Conservation (phyloP, 2,888 invertebrate species). For the Hetaerina titia region DNA sequence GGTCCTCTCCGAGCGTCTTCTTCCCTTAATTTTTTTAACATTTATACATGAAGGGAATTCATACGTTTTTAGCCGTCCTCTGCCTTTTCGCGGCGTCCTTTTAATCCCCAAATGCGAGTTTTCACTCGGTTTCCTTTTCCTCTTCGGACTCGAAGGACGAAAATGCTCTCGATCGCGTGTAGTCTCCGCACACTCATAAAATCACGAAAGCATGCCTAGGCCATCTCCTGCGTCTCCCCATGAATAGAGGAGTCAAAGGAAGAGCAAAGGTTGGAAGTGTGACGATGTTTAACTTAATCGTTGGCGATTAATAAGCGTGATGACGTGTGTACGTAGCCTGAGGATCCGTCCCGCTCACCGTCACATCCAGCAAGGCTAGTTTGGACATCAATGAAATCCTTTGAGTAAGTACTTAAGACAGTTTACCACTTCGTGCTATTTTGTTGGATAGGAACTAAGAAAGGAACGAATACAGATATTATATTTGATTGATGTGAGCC, state of each 20-base stretch:
- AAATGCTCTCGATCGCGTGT: not conserved
- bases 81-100: constrained; percentile 13
- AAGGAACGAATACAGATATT: too few species aligned
- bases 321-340: not conserved
- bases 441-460: too few species aligned
- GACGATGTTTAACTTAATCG: not conserved
- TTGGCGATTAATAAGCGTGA: not conserved
- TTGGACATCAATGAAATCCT: too few species aligned
- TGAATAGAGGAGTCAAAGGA: not conserved
- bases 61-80: not conserved
- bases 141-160: not conserved
- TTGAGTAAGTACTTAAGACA: too few species aligned
- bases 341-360: too few species aligned
- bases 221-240: not conserved
- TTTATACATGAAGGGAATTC: not conserved
- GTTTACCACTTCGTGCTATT: too few species aligned
- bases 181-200: not conserved
- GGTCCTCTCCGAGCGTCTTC: not conserved
- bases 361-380: too few species aligned
- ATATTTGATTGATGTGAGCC: too few species aligned
- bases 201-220: not conserved
- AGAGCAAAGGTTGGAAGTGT: not conserved
- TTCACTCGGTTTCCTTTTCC: not conserved
- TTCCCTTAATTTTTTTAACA: not conserved
- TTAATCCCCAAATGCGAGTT: not conserved